Evolutionary conservation across 1,140 invertebrate species (phyloP).

Genomic region (Lethocerus indicus): DNA sequence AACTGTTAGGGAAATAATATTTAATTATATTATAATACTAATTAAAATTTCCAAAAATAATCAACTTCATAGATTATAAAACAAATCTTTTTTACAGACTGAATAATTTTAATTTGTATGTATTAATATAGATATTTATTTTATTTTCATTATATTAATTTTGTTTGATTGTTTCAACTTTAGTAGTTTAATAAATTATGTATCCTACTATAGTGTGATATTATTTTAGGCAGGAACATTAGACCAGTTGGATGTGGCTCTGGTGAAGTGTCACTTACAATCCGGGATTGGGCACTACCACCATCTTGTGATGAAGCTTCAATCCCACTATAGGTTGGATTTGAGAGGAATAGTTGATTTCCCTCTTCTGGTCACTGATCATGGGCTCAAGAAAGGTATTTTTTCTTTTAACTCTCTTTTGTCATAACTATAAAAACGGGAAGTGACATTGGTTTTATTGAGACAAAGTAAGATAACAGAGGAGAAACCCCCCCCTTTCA

Average conservation of each 20-base stretch:
- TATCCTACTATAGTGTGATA: not conserved
- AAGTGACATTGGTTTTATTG: too few relatives aligned
- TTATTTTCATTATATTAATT: not conserved
- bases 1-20: too few relatives aligned
- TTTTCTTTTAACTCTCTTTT: too few relatives aligned
- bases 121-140: too few relatives aligned
- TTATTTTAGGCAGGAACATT: constrained; percentile 6
- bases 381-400: constrained; percentile 20
- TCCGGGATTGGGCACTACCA: constrained; percentile 62
- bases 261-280: constrained; percentile 40
- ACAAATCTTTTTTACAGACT: too few relatives aligned
- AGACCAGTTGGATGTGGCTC: constrained; percentile 31
- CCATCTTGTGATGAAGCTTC: constrained; percentile 58
- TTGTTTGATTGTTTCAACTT: not conserved
- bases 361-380: constrained; percentile 22
- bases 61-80: too few relatives aligned
- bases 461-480: too few relatives aligned
- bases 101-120: too few relatives aligned
- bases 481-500: too few relatives aligned
- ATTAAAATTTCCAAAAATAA: too few relatives aligned
- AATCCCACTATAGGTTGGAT: constrained; percentile 55
- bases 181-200: constrained; percentile 10
- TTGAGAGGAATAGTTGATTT: constrained; percentile 49
- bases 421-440: too few relatives aligned
- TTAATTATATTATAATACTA: too few relatives aligned